A percentile compares a stretch with the other conserved stretches of the same genome.
These are phyloP conservation scores for Adoxophyes honmai DNA, from an alignment of 1,140 invertebrate species.

Conservation along the genomic window DNA sequence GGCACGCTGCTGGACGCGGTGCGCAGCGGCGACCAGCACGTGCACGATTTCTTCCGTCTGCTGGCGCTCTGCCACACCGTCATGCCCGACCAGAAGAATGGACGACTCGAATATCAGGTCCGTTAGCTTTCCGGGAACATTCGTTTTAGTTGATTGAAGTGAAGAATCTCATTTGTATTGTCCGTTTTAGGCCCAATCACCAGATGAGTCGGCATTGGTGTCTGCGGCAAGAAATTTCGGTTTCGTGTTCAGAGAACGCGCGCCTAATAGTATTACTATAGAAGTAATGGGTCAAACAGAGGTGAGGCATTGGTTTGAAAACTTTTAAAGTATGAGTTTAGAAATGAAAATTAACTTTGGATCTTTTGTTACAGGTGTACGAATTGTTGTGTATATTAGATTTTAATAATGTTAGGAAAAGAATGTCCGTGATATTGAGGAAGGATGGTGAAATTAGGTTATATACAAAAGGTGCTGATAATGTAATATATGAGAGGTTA, in stretches of 20 bases:
- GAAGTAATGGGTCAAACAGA: constrained; percentile 91
- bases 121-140: neutral
- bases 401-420: constrained; percentile 99
- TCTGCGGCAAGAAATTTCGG: constrained; percentile 99
- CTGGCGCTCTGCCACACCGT: constrained; percentile 98
- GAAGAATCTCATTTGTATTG: constrained; percentile 16
- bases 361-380: constrained; percentile 77
- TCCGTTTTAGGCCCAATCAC: constrained; percentile 92
- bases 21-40: constrained; percentile 82
- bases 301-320: no score
- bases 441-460: constrained; percentile 92
- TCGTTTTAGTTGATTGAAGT: neutral
- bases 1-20: constrained; percentile 90
- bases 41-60: constrained; percentile 92
- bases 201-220: constrained; percentile 97
- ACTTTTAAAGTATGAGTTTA: no score
- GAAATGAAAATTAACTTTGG: constrained; percentile 4
- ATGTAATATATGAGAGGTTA: constrained; percentile 96
- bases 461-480: constrained; percentile 99
- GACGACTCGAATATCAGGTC: constrained; percentile 82
- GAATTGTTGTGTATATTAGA: constrained; percentile 98
- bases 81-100: constrained; percentile 96
- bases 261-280: constrained; percentile 95
- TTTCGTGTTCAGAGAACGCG: constrained; percentile 97
- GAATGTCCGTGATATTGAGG: constrained; percentile 98